Base-by-base conservation (phyloP, 92 coral and sea anemone species). In the Phenganax marumi region DNA sequence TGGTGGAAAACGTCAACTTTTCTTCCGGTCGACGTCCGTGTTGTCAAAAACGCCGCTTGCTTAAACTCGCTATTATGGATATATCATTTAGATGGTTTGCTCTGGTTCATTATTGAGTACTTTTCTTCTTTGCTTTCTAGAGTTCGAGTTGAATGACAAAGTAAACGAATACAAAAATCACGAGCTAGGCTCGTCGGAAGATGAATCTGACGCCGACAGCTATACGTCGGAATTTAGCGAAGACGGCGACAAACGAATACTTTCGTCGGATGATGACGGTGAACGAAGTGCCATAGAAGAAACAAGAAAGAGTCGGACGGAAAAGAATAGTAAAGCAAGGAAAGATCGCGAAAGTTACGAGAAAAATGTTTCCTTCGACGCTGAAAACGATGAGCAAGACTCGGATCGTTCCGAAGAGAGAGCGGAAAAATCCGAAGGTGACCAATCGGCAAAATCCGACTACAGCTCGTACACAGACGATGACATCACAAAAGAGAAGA, bases 231-330 rank as follows among this genome's bases (percentile, higher is more conserved):
- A 66, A 25, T 66, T 49, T 17, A 66, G 72, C 52, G 68, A n/a
- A n/a, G n/a, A 72, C 14, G 58, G 56, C 58, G 60, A 75, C 26
- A 82, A 64, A 33, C 52, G 14, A 69, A 70, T 54, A 17, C 43
- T 25, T 24, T 66, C 72, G 39, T 72, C 77, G 52, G 77, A 72
- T 2, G 19, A 50, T 23, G 77, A 72, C 24, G n/a, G 63, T 56
- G 73, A 70, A 66, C 65, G 19, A 18, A 56, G 22, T 87, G 51
- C 88, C 47, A 52, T 18, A 90, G 91, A 74, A 81, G 57, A 56
- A 88, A 87, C 66, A 90, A 87, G 53, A 86, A 88, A 71, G 91
- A 87, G 16, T 60, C 87, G 61, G 87, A 87, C 79, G 90, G 85
- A 47, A 90, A 86, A 14, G 92, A 92, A 75, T 85, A 87, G 18